These are phyloP conservation scores for Mythimna lalbum DNA, from an alignment of 2,888 invertebrate genomes.

Conservation along the genomic window DNA sequence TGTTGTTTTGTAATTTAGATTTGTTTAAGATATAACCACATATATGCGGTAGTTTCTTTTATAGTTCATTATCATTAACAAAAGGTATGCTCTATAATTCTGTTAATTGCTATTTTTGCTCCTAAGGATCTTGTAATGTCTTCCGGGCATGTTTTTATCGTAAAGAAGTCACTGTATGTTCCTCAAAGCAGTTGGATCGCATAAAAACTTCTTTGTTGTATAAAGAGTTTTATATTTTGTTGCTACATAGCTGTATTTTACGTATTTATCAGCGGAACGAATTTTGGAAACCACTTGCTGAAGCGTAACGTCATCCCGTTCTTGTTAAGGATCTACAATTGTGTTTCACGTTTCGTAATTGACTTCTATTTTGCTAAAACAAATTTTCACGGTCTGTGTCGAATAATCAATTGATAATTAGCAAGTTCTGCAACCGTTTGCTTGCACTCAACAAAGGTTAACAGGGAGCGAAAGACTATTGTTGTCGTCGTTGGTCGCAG, in stretches of 20 bases:
- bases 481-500: conserved; percentile 72
- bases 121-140: conserved; percentile 25
- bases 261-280: conserved; percentile 20
- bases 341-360: conserved; percentile 33
- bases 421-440: conserved; percentile 50
- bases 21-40: conserved; percentile 1
- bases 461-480: conserved; percentile 66
- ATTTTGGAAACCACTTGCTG: conserved; percentile 15
- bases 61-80: conserved; percentile 20
- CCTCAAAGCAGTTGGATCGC: neutral
- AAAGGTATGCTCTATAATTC: conserved; percentile 20
- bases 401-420: conserved; percentile 51
- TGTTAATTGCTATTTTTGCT: conserved; percentile 41
- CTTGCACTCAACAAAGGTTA: conserved; percentile 51
- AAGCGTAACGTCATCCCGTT: conserved; percentile 14
- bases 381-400: conserved; percentile 30
- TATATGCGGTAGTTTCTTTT: conserved; percentile 29
- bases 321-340: conserved; percentile 27
- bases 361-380: conserved; percentile 30
- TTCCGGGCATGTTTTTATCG: conserved; percentile 24
- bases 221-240: conserved; percentile 4
- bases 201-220: conserved; percentile 23
- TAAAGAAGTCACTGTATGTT: neutral
- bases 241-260: conserved; percentile 2
- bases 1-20: conserved; percentile 14